Base-by-base conservation (phyloP, 2,888 invertebrate species). In the Tinea semifulvella region DNA sequence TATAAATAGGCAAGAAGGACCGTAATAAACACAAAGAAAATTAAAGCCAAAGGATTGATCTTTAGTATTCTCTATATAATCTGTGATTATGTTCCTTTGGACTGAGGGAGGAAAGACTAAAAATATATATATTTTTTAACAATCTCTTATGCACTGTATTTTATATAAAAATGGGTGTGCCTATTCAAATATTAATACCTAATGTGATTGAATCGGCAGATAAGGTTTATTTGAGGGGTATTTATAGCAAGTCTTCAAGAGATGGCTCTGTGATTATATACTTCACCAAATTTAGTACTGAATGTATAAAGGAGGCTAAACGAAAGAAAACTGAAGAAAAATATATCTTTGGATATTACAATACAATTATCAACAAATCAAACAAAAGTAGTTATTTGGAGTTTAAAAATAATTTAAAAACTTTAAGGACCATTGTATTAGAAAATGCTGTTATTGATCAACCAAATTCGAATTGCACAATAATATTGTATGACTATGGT, bases 401-500 rank as follows among this genome's bases (percentile, higher is more conserved):
- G 18, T 36, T 36, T 7, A 18, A 18, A 7, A 18, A 5, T 36
- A n/a, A 36, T 36, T 14, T 40, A 8, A 22, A 22, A n/a, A 22
- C 22, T 8, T 52, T 75, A 18, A 58, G 54, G 11, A 54, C 57
- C 42, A 50, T 76, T 47, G 46, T 48, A 10, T 53, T 49, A 31
- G 35, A 17, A 3, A 20, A 13, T 3, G 28, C 17, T 11, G 26
- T 3, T 14, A 45, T 45, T 28, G 8, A 43, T 25, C 4, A n/a
- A 10, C 14, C 18, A 17, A 25, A 17, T 46, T 22, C 11, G 38
- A 38, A 65, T 46, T 62, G 59, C 45, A 58, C 75, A 14, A 51
- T 74, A 25, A 61, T 76, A 52, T 53, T 66, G 3, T 80, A 75
- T 59, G 69, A 79, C 48, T 64, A 66, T 49, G 46, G 65, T 28